Base-by-base conservation (phyloP, 1,140 invertebrate genomes). In the Cherax destructor region DNA sequence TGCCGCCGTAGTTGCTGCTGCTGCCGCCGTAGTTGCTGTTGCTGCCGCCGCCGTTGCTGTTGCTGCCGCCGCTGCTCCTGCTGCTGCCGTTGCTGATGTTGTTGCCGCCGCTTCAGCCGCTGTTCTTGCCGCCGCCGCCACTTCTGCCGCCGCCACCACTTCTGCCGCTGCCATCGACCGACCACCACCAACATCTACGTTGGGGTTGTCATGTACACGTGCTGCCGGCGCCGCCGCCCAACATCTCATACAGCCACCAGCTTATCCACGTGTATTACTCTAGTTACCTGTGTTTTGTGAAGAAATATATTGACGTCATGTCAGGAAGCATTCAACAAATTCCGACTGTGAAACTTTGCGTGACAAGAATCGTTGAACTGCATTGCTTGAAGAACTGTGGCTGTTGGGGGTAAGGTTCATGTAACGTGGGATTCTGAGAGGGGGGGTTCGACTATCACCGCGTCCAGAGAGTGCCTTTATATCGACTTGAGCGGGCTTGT, bases 201-300 rank as follows among this genome's bases (percentile, higher is more conserved):
- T 74, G 24, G 1, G 69, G 69, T 74, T 30, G 69, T 74, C 69
- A 74, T 74, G 69, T 74, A 74, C 24, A 74, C 21, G 61, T 74
- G 69, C 5, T 74, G 69, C 69, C 69, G 69, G 4, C 69, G 69
- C 69, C 69, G 69, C n/a, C 30, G 69, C 24, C 69, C 3, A 74
- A 74, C 69, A n/a, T 74, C 69, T 74, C 24, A n/a, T 74, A 74
- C 69, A 74, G 69, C 69, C n/a, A 74, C 69, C 69, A 30, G 3
- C 69, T 74, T 74, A 30, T 74, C 21, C 69, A 74, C 69, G 69
- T 74, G 69, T 24, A 5, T 30, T 4, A 9, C n/a, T 74, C 24
- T 74, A 74, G n/a, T 21, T 30, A 74, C 69, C 69, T 30, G 24
- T 72, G 21, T 74, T 74, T 74, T 74, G 9, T 74, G 9, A 10